A percentile compares a stretch with the other conserved stretches of the same genome.
These are phyloP conservation scores for Petrolisthes manimaculis DNA, from an alignment of 2,888 invertebrate species.

Conservation along the genomic window DNA sequence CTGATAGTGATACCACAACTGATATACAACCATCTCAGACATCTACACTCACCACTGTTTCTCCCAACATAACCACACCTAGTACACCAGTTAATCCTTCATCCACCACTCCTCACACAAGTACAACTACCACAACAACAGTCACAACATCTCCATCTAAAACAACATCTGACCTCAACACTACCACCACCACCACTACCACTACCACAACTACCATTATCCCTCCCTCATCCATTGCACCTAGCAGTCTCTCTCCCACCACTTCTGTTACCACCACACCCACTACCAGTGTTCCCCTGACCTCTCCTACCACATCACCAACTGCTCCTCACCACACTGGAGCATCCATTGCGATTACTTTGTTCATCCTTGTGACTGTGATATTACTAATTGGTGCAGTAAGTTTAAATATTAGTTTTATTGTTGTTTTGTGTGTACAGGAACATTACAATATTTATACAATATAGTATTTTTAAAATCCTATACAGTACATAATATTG, in stretches of 20 bases:
- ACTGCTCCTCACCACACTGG: constrained; percentile 23
- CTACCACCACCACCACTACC: constrained; percentile 17
- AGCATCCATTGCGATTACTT: constrained; percentile 31
- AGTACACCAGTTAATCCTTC: background rate
- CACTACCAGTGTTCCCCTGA: background rate
- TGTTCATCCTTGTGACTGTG: constrained; percentile 48
- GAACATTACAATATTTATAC: too few relatives aligned
- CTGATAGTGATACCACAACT: background rate
- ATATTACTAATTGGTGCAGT: constrained; percentile 45
- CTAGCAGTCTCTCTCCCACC: background rate
- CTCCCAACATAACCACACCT: background rate
- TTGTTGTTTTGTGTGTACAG: too few relatives aligned
- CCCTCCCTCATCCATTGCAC: background rate
- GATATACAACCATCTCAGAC: background rate
- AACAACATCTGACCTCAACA: background rate
- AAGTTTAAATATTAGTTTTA: background rate
- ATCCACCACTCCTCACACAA: background rate
- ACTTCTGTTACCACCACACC: constrained; percentile 6
- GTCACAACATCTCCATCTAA: constrained; percentile 14
- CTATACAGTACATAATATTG: too few relatives aligned
- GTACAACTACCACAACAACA: background rate
- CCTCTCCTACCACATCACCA: background rate
- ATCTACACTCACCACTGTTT: background rate
- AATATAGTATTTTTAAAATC: too few relatives aligned
- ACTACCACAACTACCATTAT: background rate